phyloP scores from a whole-genome alignment of 2,797 vertebrate genomes.

The Pelochelys cantorii region DNA sequence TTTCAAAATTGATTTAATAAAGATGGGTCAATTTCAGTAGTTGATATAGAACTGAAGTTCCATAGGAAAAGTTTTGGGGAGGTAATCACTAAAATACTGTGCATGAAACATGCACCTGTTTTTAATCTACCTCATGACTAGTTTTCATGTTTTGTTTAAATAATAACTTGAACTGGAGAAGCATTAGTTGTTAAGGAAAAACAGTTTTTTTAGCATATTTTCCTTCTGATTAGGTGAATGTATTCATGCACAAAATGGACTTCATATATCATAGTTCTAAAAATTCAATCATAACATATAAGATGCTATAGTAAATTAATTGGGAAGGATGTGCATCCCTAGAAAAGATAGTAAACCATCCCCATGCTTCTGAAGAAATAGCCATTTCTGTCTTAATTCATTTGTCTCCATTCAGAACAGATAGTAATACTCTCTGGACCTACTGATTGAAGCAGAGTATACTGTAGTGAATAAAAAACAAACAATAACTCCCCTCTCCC shows the following conservation, averaged over 20 bases:
- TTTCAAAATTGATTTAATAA: slow-evolving; percentile 58
- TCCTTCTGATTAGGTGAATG: slow-evolving; percentile 31
- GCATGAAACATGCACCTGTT: slow-evolving; percentile 15
- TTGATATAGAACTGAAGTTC: slow-evolving; percentile 14
- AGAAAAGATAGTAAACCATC: background rate
- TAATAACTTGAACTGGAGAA: slow-evolving; percentile 25
- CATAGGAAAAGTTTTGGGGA: slow-evolving; percentile 4
- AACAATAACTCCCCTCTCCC: background rate
- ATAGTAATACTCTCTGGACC: background rate
- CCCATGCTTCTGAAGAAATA: slow-evolving; percentile 19
- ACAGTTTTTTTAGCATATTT: slow-evolving; percentile 5
- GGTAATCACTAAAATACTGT: slow-evolving; percentile 25
- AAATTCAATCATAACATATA: background rate
- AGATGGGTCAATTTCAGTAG: slow-evolving; percentile 36
- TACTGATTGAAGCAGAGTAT: background rate
- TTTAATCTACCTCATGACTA: slow-evolving; percentile 20
- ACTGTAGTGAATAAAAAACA: background rate
- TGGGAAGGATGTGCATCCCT: background rate
- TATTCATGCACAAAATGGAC: background rate
- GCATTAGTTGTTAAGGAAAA: slow-evolving; percentile 4
- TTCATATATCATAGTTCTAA: slow-evolving; percentile 21
- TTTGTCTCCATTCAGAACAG: background rate
- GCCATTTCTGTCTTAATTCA: background rate
- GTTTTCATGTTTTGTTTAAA: background rate
- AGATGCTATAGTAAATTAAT: slow-evolving; percentile 8